A percentile compares a stretch with the other conserved stretches of the same genome.
Conservation (phyloP, 2,888 invertebrate species). For the Podabrus alpinus region DNA sequence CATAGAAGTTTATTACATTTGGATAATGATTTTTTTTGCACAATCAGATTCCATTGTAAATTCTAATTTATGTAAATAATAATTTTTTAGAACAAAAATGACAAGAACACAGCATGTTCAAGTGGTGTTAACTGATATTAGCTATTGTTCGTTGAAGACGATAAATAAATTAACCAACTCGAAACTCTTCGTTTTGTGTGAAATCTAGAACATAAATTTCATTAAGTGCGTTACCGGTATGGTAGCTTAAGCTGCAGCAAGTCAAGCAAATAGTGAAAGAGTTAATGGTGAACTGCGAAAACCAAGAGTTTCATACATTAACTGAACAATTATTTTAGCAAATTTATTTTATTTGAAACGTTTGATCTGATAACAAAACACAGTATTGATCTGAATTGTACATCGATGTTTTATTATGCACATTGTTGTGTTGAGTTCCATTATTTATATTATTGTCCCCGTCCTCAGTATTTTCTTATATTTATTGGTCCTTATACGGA, state of each 20-base stretch:
- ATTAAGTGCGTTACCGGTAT: conserved; percentile 55
- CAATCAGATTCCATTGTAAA: conserved; percentile 20
- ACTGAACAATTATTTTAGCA: conserved; percentile 37
- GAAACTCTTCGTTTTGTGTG: conserved; percentile 48
- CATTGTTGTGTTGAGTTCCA: conserved; percentile 48
- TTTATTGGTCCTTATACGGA: conserved; percentile 36
- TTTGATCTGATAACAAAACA: conserved; percentile 54
- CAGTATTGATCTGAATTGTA: conserved; percentile 54
- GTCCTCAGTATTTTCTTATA: conserved; percentile 35
- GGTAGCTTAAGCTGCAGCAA: conserved; percentile 47
- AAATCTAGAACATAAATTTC: conserved; percentile 54
- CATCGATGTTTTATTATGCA: conserved; percentile 51
- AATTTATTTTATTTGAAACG: conserved; percentile 53
- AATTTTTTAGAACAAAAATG: conserved; percentile 30
- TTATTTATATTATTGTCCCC: conserved; percentile 49
- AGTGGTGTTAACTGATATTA: conserved; percentile 52
- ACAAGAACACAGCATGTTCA: conserved; percentile 39
- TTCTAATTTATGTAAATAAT: conserved; percentile 29
- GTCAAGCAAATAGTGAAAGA: conserved; percentile 40
- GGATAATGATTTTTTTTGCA: conserved; percentile 1
- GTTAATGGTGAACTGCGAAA: not conserved
- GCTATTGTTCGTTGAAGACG: conserved; percentile 51
- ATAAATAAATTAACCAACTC: conserved; percentile 54
- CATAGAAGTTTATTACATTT: not conserved
- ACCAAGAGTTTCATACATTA: conserved; percentile 4